These are phyloP conservation scores for Ptychadena robeensis DNA, from an alignment of 2,797 vertebrate genomes.

Conservation along the genomic window DNA sequence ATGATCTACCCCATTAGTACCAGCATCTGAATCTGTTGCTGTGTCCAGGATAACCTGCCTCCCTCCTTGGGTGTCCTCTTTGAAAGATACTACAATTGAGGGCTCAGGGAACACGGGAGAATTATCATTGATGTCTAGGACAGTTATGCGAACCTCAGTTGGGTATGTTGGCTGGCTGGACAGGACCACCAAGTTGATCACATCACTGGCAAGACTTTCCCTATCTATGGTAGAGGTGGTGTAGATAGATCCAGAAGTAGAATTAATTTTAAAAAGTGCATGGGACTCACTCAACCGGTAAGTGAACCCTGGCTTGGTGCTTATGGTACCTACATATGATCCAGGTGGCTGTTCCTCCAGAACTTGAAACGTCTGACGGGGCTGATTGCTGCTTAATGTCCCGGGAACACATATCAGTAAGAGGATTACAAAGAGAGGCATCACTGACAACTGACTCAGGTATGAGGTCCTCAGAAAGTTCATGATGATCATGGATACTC, in stretches of 20 bases:
- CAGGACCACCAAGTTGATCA: conserved; percentile 94
- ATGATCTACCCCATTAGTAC: conserved; percentile 94
- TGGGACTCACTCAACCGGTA: conserved; percentile 96
- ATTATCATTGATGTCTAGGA: conserved; percentile 95
- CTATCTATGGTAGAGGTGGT: conserved; percentile 92
- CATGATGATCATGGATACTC: conserved; percentile 53
- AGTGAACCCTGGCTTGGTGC: conserved; percentile 89
- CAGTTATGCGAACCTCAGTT: conserved; percentile 92
- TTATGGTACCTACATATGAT: conserved; percentile 93
- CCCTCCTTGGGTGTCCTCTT: conserved; percentile 95
- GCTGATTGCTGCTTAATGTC: conserved; percentile 80
- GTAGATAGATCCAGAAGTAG: conserved; percentile 87
- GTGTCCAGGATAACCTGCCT: conserved; percentile 96
- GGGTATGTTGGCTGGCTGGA: conserved; percentile 97
- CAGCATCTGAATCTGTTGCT: conserved; percentile 91
- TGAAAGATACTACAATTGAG: conserved; percentile 92
- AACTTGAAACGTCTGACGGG: conserved; percentile 92
- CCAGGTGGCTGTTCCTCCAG: conserved; percentile 92
- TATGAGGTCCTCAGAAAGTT: conserved; percentile 63
- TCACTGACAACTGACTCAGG: conserved; percentile 69
- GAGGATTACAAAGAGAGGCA: conserved; percentile 73
- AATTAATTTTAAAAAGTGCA: conserved; percentile 91
- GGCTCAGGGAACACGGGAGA: conserved; percentile 93
- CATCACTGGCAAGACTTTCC: conserved; percentile 86
- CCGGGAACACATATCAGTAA: conserved; percentile 77